Evolutionary conservation across 1,140 invertebrate genomes (phyloP), one percentile per base, ranked within the genome.

Genomic region (Hypsibius dujardini): DNA sequence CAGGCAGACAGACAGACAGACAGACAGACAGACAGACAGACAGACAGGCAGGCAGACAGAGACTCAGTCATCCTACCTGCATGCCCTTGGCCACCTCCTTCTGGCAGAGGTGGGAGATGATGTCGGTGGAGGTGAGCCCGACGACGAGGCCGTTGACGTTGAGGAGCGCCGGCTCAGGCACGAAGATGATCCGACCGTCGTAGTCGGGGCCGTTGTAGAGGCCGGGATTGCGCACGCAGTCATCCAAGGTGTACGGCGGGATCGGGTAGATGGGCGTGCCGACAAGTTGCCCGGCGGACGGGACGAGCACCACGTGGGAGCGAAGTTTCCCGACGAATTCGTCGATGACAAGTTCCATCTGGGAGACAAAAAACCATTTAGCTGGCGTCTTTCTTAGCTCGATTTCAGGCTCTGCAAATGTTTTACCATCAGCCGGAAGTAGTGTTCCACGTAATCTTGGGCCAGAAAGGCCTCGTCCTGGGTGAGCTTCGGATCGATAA

Each of bases 141-240:
- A 95, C 79, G 7, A 85, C 80, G 0, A 93, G 75, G 2, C 89
- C 90, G 73, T 87, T 84, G 47, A 95, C 82, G 75, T 86, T 83
- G 1, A 95, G 75, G 12, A 87, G 83, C 74, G 86, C 86, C 0
- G 92, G 92, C 83, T 95, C 90, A 0, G 89, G 84, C 72, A 88
- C 74, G 73, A 78, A 75, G 62, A 42, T 67, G 12, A 67, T 15
- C 42, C 7, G 12, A 42, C 62, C 12, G 42, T 12, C 45, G 42
- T 15, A 12, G 3, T 67, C 62, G 62, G 42, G 3, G 7, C 3
- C 45, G 42, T 3, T 45, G 62, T 15, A 67, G 3, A 45, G 12
- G 7, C 3, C 62, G 7, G 62, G 12, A 42, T 67, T 67, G 12
- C 7, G 12, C 62, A 67, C 62, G 42, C 62, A 67, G 42, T 67